These are phyloP conservation scores for Cotesia glomerata DNA, from an alignment of 1,140 invertebrate species.

Conservation along the genomic window DNA sequence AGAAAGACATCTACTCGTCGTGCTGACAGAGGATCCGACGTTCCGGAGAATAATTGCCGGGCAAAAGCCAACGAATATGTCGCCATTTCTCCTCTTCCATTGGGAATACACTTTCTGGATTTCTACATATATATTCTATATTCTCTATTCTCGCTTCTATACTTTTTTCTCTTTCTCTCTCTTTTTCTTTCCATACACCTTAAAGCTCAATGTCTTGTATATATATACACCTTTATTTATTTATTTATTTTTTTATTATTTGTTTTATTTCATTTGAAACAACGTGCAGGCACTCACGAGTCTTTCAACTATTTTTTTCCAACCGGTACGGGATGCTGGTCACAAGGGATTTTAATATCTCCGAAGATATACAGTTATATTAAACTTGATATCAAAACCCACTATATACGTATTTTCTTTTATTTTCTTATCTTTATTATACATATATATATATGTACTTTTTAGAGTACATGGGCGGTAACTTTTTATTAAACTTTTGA, in stretches of 20 bases:
- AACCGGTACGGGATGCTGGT: too few relatives aligned
- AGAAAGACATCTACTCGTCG: conserved; percentile 23
- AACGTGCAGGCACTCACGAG: too few relatives aligned
- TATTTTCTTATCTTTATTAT: too few relatives aligned
- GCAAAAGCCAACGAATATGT: conserved; percentile 19
- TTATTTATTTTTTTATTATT: neutral
- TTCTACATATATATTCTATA: neutral
- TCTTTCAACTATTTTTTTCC: too few relatives aligned
- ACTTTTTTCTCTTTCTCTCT: neutral
- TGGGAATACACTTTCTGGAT: conserved; percentile 4
- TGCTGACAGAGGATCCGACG: conserved; percentile 32
- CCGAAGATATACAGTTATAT: too few relatives aligned
- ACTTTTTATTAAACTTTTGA: too few relatives aligned
- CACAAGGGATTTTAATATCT: too few relatives aligned
- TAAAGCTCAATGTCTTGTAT: neutral
- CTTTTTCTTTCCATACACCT: neutral
- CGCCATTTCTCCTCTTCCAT: neutral
- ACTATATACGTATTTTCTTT: too few relatives aligned
- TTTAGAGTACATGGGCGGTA: too few relatives aligned
- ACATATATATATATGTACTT: too few relatives aligned
- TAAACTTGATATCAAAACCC: too few relatives aligned
- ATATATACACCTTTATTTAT: neutral
- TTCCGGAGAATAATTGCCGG: conserved; percentile 35
- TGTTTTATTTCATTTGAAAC: conserved; percentile 1
- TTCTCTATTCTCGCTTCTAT: neutral